phyloP scores from a whole-genome alignment of 2,113 vertebrate genomes.

The Atractosteus spatula region DNA sequence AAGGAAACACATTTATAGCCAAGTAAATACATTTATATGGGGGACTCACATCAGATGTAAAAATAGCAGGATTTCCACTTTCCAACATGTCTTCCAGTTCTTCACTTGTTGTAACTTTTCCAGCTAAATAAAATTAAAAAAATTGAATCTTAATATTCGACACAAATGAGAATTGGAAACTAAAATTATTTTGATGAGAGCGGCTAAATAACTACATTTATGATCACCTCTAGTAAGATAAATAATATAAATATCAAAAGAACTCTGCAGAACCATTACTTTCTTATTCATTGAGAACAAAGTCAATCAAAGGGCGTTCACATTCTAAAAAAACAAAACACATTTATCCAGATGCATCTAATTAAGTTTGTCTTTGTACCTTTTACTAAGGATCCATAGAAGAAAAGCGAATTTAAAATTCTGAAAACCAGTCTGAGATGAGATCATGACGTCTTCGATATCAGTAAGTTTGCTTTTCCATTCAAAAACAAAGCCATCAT shows the following conservation, averaged over 20 bases:
- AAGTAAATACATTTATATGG: too few relatives aligned
- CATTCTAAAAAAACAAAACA: too few relatives aligned
- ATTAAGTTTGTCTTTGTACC: not conserved
- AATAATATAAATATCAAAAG: too few relatives aligned
- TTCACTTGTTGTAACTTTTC: conserved; percentile 81
- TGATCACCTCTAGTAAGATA: too few relatives aligned
- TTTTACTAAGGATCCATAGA: not conserved
- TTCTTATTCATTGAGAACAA: too few relatives aligned
- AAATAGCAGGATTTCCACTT: conserved; percentile 88
- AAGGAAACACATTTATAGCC: too few relatives aligned
- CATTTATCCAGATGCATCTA: too few relatives aligned
- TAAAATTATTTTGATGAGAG: not conserved
- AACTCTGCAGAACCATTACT: too few relatives aligned
- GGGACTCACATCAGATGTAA: conserved; percentile 85
- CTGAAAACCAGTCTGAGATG: not conserved
- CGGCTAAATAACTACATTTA: too few relatives aligned
- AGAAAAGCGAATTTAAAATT: not conserved
- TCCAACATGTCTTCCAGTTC: conserved; percentile 95
- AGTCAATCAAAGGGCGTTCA: too few relatives aligned
- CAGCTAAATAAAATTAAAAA: conserved; percentile 65
- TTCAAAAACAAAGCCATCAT: too few relatives aligned
- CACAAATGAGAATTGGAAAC: not conserved
- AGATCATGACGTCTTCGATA: not conserved
- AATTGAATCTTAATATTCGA: not conserved
- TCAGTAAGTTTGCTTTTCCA: too few relatives aligned